A percentile compares a stretch with the other conserved stretches of the same genome.
Conservation (phyloP, 1,140 invertebrate species). For the Maniola jurtina region DNA sequence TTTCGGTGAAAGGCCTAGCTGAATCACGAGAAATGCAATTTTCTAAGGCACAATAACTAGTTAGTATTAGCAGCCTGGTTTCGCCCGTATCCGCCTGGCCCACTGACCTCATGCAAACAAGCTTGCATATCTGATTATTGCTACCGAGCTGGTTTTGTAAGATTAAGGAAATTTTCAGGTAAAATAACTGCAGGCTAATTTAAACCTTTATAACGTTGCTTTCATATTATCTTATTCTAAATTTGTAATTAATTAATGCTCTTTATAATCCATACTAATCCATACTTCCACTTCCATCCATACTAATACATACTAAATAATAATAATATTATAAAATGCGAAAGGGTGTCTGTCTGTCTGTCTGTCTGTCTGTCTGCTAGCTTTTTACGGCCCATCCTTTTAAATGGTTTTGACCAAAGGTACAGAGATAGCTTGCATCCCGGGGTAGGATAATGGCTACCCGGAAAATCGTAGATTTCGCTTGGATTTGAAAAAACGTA, state of each 20-base stretch:
- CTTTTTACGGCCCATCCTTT: no score
- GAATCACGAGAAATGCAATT: conserved; percentile 15
- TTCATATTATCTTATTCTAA: background rate
- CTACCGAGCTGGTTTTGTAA: conserved; percentile 17
- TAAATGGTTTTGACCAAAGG: no score
- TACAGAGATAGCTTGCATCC: no score
- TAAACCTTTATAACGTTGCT: background rate
- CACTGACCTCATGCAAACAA: conserved; percentile 32
- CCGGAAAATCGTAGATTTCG: no score
- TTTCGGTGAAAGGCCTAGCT: conserved; percentile 28
- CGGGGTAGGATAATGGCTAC: no score
- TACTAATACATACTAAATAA: no score
- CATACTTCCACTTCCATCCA: no score
- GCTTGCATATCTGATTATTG: conserved; percentile 32
- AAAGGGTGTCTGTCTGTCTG: no score
- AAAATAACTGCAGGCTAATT: background rate
- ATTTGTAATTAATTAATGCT: background rate
- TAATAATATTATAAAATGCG: no score
- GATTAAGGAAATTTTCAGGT: conserved; percentile 14
- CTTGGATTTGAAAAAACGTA: no score
- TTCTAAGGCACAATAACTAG: conserved; percentile 26
- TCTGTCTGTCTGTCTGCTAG: no score
- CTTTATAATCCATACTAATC: no score
- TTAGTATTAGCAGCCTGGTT: conserved; percentile 30
- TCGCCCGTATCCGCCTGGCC: conserved; percentile 32